Evolutionary conservation across 2,113 vertebrate species (phyloP), one percentile per base, ranked within the genome.

Genomic region (Pavo muticus): DNA sequence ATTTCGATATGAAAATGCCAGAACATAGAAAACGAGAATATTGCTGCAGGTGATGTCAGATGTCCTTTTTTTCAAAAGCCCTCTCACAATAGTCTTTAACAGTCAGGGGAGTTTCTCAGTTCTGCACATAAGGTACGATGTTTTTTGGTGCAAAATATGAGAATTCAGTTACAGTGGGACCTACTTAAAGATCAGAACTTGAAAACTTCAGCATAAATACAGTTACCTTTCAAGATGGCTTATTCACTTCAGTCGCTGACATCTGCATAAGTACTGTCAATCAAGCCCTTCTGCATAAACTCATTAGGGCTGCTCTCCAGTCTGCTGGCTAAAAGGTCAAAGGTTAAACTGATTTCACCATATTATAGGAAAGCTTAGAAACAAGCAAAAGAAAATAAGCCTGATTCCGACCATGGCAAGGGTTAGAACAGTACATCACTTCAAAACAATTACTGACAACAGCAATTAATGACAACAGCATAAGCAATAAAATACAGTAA

Each of bases 211-310:
- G 73, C 61, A 87, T 65, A 93, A 94, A 94, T 94, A 93, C 76
- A 91, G 90, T 79, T 47, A 52, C 35, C 68, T n/a, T 69, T 93
- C 76, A 95, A 88, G 90, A 95, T 48, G 39, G 85, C 44, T 93
- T 83, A 88, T 52, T 40, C 70, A 68, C 65, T 93, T 93, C 80
- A 88, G 76, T 72, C 24, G 0, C 65, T 60, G 88, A 68, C 69
- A 94, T 91, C 90, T 95, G 90, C 95, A 95, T 94, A 88, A 61
- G 52, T 30, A 45, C 80, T 75, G 84, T 45, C 70, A 95, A 90
- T 94, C 91, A 84, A 90, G 21, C 39, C 27, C 65, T 90, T 82
- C 79, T 57, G 83, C 61, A 72, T 13, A 35, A 84, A 48, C 82
- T 48, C 87, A 60, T 76, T 83, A 90, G 72, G 88, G 65, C 23